Evolutionary conservation across 2,888 invertebrate species (phyloP), one percentile per base, ranked within the genome.

Genomic region (Glaucopsyche alexis): DNA sequence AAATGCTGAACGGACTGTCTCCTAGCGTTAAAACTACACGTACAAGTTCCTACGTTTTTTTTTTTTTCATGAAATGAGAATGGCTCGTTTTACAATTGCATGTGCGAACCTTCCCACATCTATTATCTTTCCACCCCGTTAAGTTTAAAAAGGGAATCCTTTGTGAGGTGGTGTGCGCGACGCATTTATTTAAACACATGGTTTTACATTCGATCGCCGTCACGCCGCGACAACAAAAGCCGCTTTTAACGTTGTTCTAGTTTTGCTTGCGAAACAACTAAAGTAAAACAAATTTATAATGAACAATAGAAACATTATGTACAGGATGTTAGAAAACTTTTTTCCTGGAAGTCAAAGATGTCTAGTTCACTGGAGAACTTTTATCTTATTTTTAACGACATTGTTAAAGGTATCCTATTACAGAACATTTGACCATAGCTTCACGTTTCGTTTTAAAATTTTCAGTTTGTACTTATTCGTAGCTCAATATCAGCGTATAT

Each of bases 71-170:
- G 7, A 77, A 77, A 77, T 76, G 76, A 74, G 78, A 75, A 76
- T 73, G 77, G 69, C 69, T 72, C 64, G 50, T 72, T 73, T 74
- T 73, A 75, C 76, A 76, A 73, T 77, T 69, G 77, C 79, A 78
- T 76, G 75, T 75, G 77, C 73, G 74, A 77, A 76, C 75, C 76
- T 77, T 77, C 76, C 74, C 79, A 77, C 79, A 79, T 79, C 75
- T 77, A 78, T 79, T 79, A 79, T 79, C 76, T 77, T 79, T 79
- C 79, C 79, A 75, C 75, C 72, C 77, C 77, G 77, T 75, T 78
- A 75, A 75, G 73, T 75, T 76, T 76, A 76, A 76, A 74, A 72
- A 74, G 73, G 75, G 77, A 76, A 76, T 75, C 72, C 73, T 75
- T 70, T 73, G 66, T 72, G 60, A 16, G 19, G 9, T 45, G 45